Conservation (phyloP, 1,140 invertebrate species). For the Nasonia vitripennis region DNA sequence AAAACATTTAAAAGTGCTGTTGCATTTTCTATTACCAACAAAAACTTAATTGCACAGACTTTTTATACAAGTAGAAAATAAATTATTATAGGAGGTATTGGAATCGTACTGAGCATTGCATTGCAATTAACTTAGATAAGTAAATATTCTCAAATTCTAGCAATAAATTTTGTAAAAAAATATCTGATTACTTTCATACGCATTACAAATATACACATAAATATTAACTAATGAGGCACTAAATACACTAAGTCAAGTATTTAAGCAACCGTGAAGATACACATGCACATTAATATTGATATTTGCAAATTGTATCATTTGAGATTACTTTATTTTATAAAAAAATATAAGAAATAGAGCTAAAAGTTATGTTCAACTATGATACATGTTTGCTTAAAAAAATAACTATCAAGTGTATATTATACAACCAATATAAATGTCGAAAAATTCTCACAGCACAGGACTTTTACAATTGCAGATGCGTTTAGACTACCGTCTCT, state of each 20-base stretch:
- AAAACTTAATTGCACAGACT: constrained; percentile 36
- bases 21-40: constrained; percentile 30
- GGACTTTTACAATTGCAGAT: constrained; percentile 45
- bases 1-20: background rate
- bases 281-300: background rate
- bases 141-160: background rate
- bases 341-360: background rate
- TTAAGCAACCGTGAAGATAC: constrained; percentile 35
- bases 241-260: background rate
- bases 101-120: constrained; percentile 1
- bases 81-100: constrained; percentile 42
- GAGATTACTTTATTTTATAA: background rate
- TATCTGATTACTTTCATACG: background rate
- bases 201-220: too few relatives aligned
- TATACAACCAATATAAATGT: background rate
- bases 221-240: too few relatives aligned
- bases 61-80: constrained; percentile 41
- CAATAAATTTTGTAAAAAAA: background rate
- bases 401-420: background rate
- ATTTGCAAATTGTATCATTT: too few relatives aligned
- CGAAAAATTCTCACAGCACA: constrained; percentile 25
- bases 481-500: constrained; percentile 53
- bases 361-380: background rate
- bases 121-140: constrained; percentile 3
- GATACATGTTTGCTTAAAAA: constrained; percentile 37